Percentiles rank a stretch among this genome's conserved stretches.
Conservation (phyloP, 2,888 invertebrate species). For the Lysandra bellargus region DNA sequence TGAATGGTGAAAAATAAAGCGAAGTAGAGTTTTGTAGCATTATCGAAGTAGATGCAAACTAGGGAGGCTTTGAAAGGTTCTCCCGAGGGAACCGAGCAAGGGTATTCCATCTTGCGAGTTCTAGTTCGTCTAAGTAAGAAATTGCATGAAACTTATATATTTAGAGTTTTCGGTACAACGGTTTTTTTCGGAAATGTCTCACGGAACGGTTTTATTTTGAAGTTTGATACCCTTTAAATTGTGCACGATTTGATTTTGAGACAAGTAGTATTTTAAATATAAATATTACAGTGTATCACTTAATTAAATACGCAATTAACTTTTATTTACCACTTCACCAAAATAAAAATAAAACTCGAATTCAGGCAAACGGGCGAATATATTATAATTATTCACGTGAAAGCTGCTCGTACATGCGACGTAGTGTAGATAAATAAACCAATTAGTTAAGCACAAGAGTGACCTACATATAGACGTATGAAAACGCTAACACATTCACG, state of each 20-base stretch:
- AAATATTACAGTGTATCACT: neutral
- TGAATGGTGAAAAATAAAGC: conserved; percentile 51
- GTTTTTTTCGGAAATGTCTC: neutral
- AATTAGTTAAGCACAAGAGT: conserved; percentile 18
- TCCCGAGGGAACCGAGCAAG: conserved; percentile 49
- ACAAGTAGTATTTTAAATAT: no score
- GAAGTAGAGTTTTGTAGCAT: conserved; percentile 50
- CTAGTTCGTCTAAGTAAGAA: conserved; percentile 39
- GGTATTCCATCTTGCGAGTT: conserved; percentile 48
- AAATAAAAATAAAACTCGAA: neutral
- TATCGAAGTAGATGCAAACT: conserved; percentile 55
- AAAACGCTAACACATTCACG: neutral
- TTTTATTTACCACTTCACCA: neutral
- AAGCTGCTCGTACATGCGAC: neutral
- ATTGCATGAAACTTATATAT: conserved; percentile 12
- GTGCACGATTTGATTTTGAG: no score
- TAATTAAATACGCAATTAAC: neutral
- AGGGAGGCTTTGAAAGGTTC: conserved; percentile 53
- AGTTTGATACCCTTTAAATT: no score
- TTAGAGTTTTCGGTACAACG: conserved; percentile 6
- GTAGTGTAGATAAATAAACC: neutral
- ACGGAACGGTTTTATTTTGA: neutral
- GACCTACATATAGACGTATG: neutral
- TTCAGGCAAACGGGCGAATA: neutral
- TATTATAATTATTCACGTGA: neutral